phyloP scores from a whole-genome alignment of 2,888 invertebrate species.

The Chrysina gloriosa region DNA sequence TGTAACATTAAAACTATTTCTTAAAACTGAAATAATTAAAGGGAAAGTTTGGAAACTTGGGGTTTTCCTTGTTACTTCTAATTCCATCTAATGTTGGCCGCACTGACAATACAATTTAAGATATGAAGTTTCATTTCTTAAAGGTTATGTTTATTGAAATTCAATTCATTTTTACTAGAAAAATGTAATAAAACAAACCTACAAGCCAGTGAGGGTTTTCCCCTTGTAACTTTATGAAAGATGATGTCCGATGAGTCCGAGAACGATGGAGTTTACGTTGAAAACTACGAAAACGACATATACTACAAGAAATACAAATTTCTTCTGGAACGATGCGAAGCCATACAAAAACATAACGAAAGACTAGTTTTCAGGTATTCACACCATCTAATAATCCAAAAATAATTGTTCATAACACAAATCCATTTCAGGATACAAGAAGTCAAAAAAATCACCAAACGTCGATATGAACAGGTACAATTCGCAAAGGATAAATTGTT shows the following conservation, averaged over 20 bases:
- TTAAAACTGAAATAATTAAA: too few relatives aligned
- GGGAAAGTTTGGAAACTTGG: too few relatives aligned
- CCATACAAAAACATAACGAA: slow-evolving; percentile 82
- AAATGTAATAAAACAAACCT: too few relatives aligned
- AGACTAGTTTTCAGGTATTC: slow-evolving; percentile 74
- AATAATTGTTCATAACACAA: slow-evolving; percentile 52
- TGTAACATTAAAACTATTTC: too few relatives aligned
- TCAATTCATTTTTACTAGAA: too few relatives aligned
- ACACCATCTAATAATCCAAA: too few relatives aligned
- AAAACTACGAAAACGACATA: slow-evolving; percentile 71
- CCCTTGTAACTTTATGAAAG: slow-evolving; percentile 47
- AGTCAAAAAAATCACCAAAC: slow-evolving; percentile 76
- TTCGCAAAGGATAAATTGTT: slow-evolving; percentile 75
- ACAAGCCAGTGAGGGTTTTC: background rate
- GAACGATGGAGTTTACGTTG: slow-evolving; percentile 67
- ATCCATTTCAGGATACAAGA: slow-evolving; percentile 71
- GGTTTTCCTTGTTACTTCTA: too few relatives aligned
- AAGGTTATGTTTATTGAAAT: too few relatives aligned
- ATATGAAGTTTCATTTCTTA: too few relatives aligned
- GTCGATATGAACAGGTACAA: slow-evolving; percentile 76
- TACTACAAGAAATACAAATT: slow-evolving; percentile 81
- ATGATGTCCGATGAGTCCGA: slow-evolving; percentile 73
- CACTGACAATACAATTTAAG: too few relatives aligned
- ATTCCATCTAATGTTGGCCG: too few relatives aligned
- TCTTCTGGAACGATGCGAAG: slow-evolving; percentile 79